phyloP scores from a whole-genome alignment of 2,113 vertebrate genomes.

The Tetraodon nigroviridis region DNA sequence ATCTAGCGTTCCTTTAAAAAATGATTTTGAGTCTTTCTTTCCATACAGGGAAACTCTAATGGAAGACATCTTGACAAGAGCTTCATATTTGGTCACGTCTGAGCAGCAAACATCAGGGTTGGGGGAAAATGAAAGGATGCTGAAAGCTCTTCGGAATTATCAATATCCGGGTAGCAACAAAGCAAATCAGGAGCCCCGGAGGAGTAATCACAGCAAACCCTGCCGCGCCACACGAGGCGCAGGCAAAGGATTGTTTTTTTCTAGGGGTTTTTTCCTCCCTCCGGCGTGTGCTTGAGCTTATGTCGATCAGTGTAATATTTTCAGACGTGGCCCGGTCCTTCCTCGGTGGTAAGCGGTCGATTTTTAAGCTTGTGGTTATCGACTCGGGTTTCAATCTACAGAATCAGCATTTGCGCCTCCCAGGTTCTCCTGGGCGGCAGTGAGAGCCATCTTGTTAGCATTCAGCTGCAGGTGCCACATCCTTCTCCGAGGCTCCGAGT shows the following conservation, averaged over 20 bases:
- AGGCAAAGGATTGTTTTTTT: background rate
- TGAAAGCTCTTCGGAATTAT: slow-evolving; percentile 6
- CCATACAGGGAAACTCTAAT: background rate
- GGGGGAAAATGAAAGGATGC: slow-evolving; percentile 12
- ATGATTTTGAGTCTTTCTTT: slow-evolving; percentile 10
- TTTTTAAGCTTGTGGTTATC: background rate
- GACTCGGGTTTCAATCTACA: background rate
- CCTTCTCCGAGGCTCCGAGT: background rate
- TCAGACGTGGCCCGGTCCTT: background rate
- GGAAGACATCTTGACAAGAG: slow-evolving; percentile 30
- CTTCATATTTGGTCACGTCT: slow-evolving; percentile 7
- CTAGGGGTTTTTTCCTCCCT: too few species aligned
- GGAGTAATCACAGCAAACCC: slow-evolving; percentile 5
- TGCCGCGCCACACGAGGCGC: background rate
- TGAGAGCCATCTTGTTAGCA: background rate
- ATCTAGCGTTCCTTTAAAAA: slow-evolving; percentile 23
- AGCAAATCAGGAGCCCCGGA: background rate
- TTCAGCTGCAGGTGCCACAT: background rate
- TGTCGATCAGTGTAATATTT: slow-evolving; percentile 5
- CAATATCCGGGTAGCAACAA: slow-evolving; percentile 6
- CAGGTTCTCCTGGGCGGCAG: background rate
- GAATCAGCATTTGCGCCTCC: background rate
- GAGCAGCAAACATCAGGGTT: slow-evolving; percentile 4
- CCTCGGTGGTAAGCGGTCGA: background rate
- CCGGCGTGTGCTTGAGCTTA: slow-evolving; percentile 10